Evolutionary conservation across 2,888 invertebrate genomes (phyloP), one percentile per base, ranked within the genome.

Genomic region (Lasioglossum pauxillum): DNA sequence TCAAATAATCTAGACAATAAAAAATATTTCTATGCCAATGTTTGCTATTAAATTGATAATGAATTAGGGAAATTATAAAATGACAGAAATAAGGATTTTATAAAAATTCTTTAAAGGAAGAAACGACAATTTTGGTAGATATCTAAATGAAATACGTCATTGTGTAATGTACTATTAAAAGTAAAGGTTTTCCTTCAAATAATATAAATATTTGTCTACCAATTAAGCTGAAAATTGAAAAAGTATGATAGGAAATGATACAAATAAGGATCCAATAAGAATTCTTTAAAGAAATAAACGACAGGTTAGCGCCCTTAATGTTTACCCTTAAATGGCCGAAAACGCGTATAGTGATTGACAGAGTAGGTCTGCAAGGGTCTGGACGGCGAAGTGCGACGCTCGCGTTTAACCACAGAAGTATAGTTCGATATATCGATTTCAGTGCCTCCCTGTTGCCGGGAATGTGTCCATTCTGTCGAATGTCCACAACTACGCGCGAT

Each of bases 361-460:
- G n/a, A n/a, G 5, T 12, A 71, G 41, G 41, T 71, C 71, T 10
- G 71, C 41, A n/a, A n/a, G 71, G 38, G 38, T 71, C 41, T 41
- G 41, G 5, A 71, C 41, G 71, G 41, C n/a, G 38, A 38, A 38
- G 73, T 69, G 35, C 27, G 35, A 72, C 31, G 8, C 41, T 67
- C 19, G n/a, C 27, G 60, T 78, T 72, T 27, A 67, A n/a, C 14
- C 72, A 35, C 41, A 73, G 57, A 71, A 86, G 73, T 78, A 76
- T 49, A 67, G 85, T 53, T 53, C 49, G 46, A 69, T 78, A 49
- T 85, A 86, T 85, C 81, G 86, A 86, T 86, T 75, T 27, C 69
- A 69, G 60, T 67, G 75, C 38, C 69, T 73, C 19, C 57, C 64
- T 14, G 75, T n/a, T 49, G 12, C n/a, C 23, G 31, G 44, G 74